Evolutionary conservation across 2,888 invertebrate genomes (phyloP), one percentile per base, ranked within the genome.

Genomic region (Podabrus alpinus): DNA sequence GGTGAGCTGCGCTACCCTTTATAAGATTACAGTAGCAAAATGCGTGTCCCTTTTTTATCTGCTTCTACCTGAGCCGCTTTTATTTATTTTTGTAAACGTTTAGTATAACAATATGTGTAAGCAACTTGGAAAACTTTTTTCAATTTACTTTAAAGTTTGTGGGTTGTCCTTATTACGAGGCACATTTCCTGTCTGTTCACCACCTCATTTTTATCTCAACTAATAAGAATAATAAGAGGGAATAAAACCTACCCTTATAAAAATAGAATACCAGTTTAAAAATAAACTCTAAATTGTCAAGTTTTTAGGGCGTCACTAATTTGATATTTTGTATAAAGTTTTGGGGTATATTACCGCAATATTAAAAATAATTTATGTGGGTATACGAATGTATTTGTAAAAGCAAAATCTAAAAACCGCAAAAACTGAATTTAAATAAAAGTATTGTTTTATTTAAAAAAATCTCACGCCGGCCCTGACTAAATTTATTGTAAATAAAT

Each of bases 151-250:
- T 72, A 64, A 11, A 72, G 72, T 75, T 76, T 74, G 76, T 76
- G 73, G 74, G 76, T 72, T 76, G 73, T 71, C 62, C 68, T 69
- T 73, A 74, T 76, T 74, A 76, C 66, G 67, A 71, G 74, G 73
- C 29, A 71, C 74, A 73, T 76, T 76, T 76, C 76, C 76, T 76
- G 76, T 74, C 73, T 76, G 64, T 76, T 76, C 70, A 70, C 64
- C 72, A 68, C 68, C 72, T 70, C 69, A 62, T 75, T 72, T 72
- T 75, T 73, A 69, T 72, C 29, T 68, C 64, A 69, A 70, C 75
- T 75, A 75, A 75, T 75, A 75, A 69, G 72, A 70, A 75, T 45
- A 66, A 66, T 66, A 75, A 64, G 68, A 66, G 70, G 72, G 71
- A 72, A 71, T 68, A 16, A 66, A 19, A 19, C 66, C 66, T 24